A percentile compares a stretch with the other conserved stretches of the same genome.
These are phyloP conservation scores for Sipha maydis DNA, from an alignment of 2,888 invertebrate species.

Conservation along the genomic window DNA sequence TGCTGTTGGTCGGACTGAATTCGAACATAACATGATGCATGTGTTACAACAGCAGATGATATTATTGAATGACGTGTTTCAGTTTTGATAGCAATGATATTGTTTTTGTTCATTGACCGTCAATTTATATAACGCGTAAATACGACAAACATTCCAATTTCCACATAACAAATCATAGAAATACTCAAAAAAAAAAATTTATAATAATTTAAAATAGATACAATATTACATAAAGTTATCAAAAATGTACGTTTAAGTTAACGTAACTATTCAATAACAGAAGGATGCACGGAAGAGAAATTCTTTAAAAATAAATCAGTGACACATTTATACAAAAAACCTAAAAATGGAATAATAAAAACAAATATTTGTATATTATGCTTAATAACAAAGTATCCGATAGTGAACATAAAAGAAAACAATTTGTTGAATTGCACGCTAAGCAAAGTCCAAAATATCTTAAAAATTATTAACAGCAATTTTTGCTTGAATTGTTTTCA, in stretches of 20 bases:
- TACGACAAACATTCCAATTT: not conserved
- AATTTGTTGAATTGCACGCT: not conserved
- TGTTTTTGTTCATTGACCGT: conserved; percentile 42
- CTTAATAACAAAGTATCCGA: not conserved
- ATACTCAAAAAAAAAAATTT: too few species aligned
- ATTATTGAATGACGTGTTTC: not conserved
- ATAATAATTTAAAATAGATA: too few species aligned
- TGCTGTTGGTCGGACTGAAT: not conserved
- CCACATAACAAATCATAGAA: too few species aligned
- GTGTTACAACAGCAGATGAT: not conserved
- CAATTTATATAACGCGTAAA: not conserved
- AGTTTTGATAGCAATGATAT: not conserved
- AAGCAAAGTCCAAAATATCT: not conserved
- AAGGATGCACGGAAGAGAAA: too few species aligned
- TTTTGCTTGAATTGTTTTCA: not conserved
- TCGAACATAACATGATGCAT: not conserved
- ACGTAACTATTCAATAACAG: too few species aligned
- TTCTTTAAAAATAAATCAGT: too few species aligned
- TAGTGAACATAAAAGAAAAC: not conserved
- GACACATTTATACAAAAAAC: too few species aligned
- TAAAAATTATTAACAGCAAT: not conserved
- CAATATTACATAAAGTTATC: too few species aligned
- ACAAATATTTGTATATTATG: too few species aligned
- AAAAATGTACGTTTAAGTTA: too few species aligned
- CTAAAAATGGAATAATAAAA: too few species aligned